Percentiles rank a stretch among this genome's conserved stretches.
Conservation (phyloP, 2,888 invertebrate genomes). For the Augochlorella aurata region DNA sequence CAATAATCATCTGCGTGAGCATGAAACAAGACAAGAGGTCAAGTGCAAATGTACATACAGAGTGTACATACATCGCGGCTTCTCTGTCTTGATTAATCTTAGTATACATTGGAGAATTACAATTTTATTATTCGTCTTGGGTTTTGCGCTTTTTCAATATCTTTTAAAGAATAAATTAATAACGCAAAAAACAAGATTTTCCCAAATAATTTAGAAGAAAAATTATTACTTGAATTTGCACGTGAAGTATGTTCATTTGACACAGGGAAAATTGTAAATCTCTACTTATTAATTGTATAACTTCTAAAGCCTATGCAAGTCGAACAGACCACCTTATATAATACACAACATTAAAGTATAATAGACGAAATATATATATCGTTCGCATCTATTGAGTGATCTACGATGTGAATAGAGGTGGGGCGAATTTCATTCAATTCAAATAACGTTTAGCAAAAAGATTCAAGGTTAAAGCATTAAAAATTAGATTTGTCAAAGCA, state of each 20-base stretch:
- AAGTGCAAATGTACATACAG: slow-evolving; percentile 40
- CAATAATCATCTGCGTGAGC: slow-evolving; percentile 37
- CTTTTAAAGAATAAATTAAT: background rate
- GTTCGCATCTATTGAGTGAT: slow-evolving; percentile 19
- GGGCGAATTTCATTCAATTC: slow-evolving; percentile 1
- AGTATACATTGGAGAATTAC: background rate
- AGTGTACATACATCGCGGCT: background rate
- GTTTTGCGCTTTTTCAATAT: background rate
- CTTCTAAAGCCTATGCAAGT: background rate
- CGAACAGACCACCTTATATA: slow-evolving; percentile 11
- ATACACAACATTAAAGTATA: slow-evolving; percentile 22
- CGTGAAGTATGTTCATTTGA: background rate
- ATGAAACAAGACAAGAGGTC: slow-evolving; percentile 44
- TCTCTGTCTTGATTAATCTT: background rate
- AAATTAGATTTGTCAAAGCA: background rate
- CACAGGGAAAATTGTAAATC: background rate
- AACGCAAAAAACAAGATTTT: background rate
- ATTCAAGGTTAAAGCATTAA: background rate
- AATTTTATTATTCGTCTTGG: background rate
- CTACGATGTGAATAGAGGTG: background rate
- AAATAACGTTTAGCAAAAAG: background rate
- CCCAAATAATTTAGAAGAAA: background rate
- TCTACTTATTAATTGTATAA: background rate
- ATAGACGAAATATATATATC: slow-evolving; percentile 38
- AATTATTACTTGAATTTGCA: background rate